Evolutionary conservation across 2,888 invertebrate species (phyloP).

Genomic region (Papilio protenor): DNA sequence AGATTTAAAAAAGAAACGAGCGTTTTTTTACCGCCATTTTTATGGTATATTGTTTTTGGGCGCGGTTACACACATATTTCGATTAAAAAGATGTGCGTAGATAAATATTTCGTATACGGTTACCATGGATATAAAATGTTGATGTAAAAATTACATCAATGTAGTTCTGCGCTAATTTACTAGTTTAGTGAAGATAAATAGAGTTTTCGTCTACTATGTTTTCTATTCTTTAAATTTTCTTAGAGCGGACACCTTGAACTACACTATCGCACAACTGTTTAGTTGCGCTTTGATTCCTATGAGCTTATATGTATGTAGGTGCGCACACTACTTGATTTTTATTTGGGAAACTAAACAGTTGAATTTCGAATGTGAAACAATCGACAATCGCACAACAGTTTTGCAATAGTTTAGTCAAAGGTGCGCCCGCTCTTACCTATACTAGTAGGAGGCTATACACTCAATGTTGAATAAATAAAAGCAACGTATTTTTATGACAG

Average conservation of each 20-base stretch:
- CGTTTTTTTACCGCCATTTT: slow-evolving; percentile 42
- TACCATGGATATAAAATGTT: background rate
- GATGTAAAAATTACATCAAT: background rate
- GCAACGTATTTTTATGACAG: background rate
- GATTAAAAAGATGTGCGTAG: background rate
- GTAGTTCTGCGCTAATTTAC: background rate
- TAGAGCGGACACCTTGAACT: no score
- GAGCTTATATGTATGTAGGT: no score
- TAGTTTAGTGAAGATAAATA: background rate
- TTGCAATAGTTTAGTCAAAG: no score
- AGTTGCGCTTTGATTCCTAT: no score
- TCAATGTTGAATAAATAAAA: background rate
- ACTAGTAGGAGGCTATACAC: background rate
- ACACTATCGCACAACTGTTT: no score
- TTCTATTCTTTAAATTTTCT: background rate
- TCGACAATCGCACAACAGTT: no score
- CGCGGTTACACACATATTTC: background rate
- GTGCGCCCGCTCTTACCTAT: background rate
- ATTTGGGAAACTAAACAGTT: no score
- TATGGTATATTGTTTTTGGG: slow-evolving; percentile 37
- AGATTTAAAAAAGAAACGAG: slow-evolving; percentile 27
- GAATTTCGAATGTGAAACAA: no score
- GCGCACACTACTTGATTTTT: no score
- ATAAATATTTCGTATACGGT: background rate
- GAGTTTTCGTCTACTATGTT: background rate